Percentiles rank a stretch among this genome's conserved stretches.
phyloP scores from a whole-genome alignment of 2,113 vertebrate genomes.

The Ptilonorhynchus violaceus region DNA sequence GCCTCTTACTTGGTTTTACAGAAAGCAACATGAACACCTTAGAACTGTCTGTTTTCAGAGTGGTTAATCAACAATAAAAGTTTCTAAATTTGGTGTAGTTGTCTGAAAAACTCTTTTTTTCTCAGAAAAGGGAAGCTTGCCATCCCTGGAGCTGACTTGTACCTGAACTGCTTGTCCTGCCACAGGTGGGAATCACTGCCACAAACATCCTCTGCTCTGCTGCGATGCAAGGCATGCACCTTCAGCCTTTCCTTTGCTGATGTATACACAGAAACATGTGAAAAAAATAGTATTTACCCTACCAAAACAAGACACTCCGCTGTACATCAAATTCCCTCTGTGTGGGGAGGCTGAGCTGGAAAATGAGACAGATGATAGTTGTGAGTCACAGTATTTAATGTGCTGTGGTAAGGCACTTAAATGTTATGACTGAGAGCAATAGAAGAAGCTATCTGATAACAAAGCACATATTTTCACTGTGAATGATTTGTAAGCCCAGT shows the following conservation, averaged over 20 bases:
- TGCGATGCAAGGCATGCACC: neutral
- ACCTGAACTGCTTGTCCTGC: neutral
- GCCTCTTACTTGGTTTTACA: neutral
- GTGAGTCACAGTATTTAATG: constrained; percentile 1
- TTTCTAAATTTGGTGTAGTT: neutral
- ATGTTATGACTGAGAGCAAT: neutral
- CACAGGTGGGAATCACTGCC: neutral
- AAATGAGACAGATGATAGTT: neutral
- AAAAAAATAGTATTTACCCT: neutral
- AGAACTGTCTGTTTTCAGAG: neutral
- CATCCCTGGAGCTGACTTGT: neutral
- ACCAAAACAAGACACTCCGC: neutral
- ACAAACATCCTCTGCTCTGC: neutral
- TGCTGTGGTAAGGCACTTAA: neutral
- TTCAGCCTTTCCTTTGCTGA: neutral
- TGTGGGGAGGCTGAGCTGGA: neutral
- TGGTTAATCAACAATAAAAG: neutral
- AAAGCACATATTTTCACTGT: neutral
- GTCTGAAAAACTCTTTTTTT: neutral
- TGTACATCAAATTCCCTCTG: neutral
- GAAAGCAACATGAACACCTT: neutral
- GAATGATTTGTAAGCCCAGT: neutral
- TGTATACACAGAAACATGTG: neutral
- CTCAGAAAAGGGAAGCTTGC: neutral
- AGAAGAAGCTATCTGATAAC: neutral